Percentiles rank a stretch among this genome's conserved stretches.
Evolutionary conservation across 2,888 invertebrate genomes (phyloP).

Genomic region (Diarsia dahlii): DNA sequence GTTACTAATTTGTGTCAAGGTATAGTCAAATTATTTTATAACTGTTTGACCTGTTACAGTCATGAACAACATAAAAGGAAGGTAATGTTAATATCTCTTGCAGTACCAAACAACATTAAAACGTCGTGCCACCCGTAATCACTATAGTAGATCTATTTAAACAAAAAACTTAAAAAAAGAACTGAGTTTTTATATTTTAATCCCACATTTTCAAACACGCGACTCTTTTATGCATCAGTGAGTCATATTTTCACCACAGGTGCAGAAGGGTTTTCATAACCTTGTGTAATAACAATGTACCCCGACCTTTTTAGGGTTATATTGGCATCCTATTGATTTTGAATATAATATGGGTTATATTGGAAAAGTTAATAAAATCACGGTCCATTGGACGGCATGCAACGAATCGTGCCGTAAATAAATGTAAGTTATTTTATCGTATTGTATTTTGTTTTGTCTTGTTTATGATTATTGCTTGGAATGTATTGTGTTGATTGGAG

Average conservation of each 20-base stretch:
- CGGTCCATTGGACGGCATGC: conserved; percentile 1
- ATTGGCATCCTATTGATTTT: conserved; percentile 41
- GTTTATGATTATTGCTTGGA: conserved; percentile 29
- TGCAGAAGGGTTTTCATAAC: conserved; percentile 51
- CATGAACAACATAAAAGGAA: background rate
- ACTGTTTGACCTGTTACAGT: background rate
- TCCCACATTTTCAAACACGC: conserved; percentile 25
- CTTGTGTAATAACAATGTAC: conserved; percentile 26
- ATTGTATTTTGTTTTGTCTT: conserved; percentile 11
- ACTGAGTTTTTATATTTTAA: background rate
- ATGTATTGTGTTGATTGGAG: conserved; percentile 14
- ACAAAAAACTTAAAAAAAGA: background rate
- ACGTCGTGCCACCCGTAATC: conserved; percentile 8
- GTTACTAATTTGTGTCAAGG: background rate
- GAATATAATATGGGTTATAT: conserved; percentile 29
- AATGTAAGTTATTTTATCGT: conserved; percentile 14
- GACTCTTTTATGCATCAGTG: conserved; percentile 43
- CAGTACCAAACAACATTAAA: background rate
- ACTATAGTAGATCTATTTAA: conserved; percentile 29
- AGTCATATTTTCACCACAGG: conserved; percentile 37
- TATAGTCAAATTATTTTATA: background rate
- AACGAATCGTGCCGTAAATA: conserved; percentile 18
- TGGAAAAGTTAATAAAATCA: conserved; percentile 40
- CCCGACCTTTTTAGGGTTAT: conserved; percentile 46
- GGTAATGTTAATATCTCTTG: background rate